Base-by-base conservation (phyloP, 2,888 invertebrate genomes). In the Sphaeridia pumilis region DNA sequence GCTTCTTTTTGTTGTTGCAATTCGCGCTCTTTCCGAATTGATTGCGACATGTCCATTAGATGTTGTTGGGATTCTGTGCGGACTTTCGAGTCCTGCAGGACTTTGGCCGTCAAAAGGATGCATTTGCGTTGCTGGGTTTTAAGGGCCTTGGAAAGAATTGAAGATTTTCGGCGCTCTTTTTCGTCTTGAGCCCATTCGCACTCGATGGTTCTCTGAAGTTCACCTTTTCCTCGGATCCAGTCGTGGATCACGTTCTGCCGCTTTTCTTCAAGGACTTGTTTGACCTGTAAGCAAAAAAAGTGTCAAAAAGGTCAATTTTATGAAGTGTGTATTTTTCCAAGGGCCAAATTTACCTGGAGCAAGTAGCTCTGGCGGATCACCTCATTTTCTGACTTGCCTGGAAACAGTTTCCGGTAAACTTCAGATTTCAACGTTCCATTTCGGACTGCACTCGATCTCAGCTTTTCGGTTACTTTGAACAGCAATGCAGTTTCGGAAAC, bases 221-320 rank as follows among this genome's bases (percentile, higher is more conserved):
- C 59, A n/a, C 52, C 52, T 44, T 62, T 62, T 42, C 59, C 62
- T 24, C 56, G 24, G 1, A 60, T 25, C 62, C 64, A 64, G 38
- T 59, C 57, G 10, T 58, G 55, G 17, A 61, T 54, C 3, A 61
- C 52, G 21, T 53, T 54, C 14, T 54, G 55, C 7, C 51, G 49
- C 27, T 57, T 58, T 28, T 61, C 62, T 43, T 63, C 64, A 50
- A 60, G 48, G 1, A 53, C 55, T 21, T 55, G 47, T 47, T 63
- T 63, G 7, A 38, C 7, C 20, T 38, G 38, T n/a, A n/a, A n/a
- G n/a, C n/a, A n/a, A n/a, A n/a, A n/a, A n/a, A n/a, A n/a, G n/a
- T n/a, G n/a, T n/a, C n/a, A n/a, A n/a, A n/a, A n/a, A n/a, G n/a
- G n/a, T n/a, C n/a, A n/a, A n/a, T n/a, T n/a, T n/a, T n/a, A n/a